These are phyloP conservation scores for Platycnemis pennipes DNA, from an alignment of 2,888 invertebrate species.

Conservation along the genomic window DNA sequence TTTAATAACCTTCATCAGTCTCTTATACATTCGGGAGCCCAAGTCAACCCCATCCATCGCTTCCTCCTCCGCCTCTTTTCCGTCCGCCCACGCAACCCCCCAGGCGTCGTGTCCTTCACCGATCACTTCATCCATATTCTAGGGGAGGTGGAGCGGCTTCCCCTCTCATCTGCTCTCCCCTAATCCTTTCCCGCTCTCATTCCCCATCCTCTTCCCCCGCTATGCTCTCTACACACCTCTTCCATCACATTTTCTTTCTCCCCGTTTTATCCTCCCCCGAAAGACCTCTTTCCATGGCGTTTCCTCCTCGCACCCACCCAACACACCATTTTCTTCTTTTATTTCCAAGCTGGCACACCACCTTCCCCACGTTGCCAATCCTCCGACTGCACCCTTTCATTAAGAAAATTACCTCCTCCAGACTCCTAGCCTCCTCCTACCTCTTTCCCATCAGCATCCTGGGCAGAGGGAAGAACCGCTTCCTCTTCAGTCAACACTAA, in stretches of 20 bases:
- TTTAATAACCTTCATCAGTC: slow-evolving; percentile 59
- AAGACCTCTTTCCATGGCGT: background rate
- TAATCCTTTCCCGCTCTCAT: background rate
- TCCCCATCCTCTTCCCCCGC: background rate
- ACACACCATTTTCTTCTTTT: too few relatives aligned
- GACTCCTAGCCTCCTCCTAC: too few relatives aligned
- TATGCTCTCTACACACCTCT: background rate
- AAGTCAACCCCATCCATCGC: background rate
- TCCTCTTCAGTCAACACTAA: background rate
- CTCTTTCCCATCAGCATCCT: background rate
- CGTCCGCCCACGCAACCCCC: background rate
- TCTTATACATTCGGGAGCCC: background rate
- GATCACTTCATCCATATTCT: slow-evolving; percentile 35
- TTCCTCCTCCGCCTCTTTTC: too few relatives aligned
- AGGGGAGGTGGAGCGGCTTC: background rate
- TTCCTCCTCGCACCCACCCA: background rate
- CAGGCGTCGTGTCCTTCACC: background rate
- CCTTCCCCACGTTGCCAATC: background rate
- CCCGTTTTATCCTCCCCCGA: background rate
- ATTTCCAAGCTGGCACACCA: too few relatives aligned
- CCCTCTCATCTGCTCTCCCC: background rate
- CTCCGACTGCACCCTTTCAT: too few relatives aligned
- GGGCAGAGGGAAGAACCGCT: background rate
- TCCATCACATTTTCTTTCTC: background rate
- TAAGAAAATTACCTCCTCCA: background rate